Conservation (phyloP, 2,888 invertebrate genomes). For the Hirtodrosophila histrioides region DNA sequence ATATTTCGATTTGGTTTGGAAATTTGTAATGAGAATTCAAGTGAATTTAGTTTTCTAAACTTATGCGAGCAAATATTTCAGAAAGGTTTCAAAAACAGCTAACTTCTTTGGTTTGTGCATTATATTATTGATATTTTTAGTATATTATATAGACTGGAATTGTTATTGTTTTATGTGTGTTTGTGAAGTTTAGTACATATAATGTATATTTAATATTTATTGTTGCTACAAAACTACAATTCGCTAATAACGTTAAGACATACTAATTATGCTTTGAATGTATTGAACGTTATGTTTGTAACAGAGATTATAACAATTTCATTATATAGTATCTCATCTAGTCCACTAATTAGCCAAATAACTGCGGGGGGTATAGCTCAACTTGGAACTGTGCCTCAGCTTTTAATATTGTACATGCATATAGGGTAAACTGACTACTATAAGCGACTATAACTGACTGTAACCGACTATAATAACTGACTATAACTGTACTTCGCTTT, state of each 20-base stretch:
- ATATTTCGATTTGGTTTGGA: background rate
- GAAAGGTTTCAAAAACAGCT: no score
- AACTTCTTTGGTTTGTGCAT: no score
- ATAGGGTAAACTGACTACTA: constrained; percentile 29
- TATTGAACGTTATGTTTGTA: constrained; percentile 28
- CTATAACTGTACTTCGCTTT: constrained; percentile 48
- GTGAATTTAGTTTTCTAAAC: no score
- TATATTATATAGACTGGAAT: constrained; percentile 8
- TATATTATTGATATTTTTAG: no score
- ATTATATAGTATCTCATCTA: background rate
- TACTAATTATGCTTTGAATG: constrained; percentile 26
- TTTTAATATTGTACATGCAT: constrained; percentile 17
- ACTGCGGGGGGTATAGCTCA: background rate
- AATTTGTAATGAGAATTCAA: background rate
- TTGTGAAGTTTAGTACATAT: constrained; percentile 13
- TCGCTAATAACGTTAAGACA: constrained; percentile 53
- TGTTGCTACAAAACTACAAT: constrained; percentile 53
- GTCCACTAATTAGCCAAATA: constrained; percentile 21
- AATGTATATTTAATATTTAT: constrained; percentile 33
- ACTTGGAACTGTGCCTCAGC: constrained; percentile 7
- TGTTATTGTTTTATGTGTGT: constrained; percentile 16
- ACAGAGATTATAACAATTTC: constrained; percentile 44
- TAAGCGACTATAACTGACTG: constrained; percentile 26
- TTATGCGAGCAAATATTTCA: no score
- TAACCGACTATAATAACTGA: background rate